A percentile compares a stretch with the other conserved stretches of the same genome.
These are phyloP conservation scores for Coelinius sp. DNA, from an alignment of 2,888 invertebrate genomes.

Conservation along the genomic window DNA sequence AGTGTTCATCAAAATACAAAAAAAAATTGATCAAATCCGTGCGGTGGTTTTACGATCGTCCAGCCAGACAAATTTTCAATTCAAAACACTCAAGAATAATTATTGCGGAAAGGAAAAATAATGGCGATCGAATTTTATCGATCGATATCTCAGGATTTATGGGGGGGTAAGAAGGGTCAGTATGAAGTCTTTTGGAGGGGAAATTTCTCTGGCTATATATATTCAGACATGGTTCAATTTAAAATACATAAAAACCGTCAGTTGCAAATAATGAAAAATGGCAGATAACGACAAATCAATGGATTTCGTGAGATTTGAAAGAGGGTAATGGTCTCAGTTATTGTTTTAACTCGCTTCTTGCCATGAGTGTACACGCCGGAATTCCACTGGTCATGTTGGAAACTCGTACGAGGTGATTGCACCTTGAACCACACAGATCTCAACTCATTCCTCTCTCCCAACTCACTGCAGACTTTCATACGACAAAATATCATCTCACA, in stretches of 20 bases:
- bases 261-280: not conserved
- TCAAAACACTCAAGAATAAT: not conserved
- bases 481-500: not conserved
- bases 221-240: not conserved
- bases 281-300: not conserved
- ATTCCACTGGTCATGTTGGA: constrained; percentile 50
- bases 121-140: not conserved
- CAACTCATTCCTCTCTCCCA: constrained; percentile 32
- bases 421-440: constrained; percentile 57
- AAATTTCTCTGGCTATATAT: not conserved
- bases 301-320: not conserved
- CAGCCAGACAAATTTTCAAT: not conserved
- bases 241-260: too few species aligned
- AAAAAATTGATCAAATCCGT: not conserved
- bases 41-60: constrained; percentile 1
- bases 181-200: not conserved
- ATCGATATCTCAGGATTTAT: not conserved
- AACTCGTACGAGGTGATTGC: constrained; percentile 57
- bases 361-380: constrained; percentile 50
- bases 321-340: not conserved
- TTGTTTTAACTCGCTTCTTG: constrained; percentile 40
- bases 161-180: not conserved
- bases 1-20: constrained; percentile 17
- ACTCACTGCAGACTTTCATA: not conserved
- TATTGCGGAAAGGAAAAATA: not conserved